Evolutionary conservation across 2,113 vertebrate species (phyloP).

Genomic region (Fregetta grallaria): DNA sequence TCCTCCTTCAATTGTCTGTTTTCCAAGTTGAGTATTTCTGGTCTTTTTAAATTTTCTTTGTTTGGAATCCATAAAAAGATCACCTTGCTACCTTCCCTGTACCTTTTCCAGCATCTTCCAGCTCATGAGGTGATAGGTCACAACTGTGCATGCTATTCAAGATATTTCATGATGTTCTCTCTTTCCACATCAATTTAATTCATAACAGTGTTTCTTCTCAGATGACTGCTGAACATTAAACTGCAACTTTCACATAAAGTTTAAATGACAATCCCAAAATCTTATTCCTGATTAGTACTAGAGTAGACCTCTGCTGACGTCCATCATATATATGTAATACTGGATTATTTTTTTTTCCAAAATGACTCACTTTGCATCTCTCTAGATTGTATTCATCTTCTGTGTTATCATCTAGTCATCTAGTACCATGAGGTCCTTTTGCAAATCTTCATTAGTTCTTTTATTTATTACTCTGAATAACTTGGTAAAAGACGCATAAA

Average conservation of each 20-base stretch:
- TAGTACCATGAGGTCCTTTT: neutral
- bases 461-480: neutral
- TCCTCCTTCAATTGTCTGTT: neutral
- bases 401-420: neutral
- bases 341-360: neutral
- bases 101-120: neutral
- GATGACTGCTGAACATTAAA: neutral
- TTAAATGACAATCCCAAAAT: neutral
- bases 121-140: neutral
- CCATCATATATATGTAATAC: neutral
- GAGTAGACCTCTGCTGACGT: neutral
- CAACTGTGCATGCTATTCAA: neutral
- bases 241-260: neutral
- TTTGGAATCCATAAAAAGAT: neutral
- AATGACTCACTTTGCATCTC: neutral
- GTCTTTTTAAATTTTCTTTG: neutral
- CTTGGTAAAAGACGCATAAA: neutral
- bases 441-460: neutral
- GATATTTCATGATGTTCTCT: neutral
- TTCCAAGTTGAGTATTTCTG: neutral
- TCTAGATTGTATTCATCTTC: neutral
- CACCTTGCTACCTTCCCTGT: neutral
- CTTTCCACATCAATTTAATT: neutral
- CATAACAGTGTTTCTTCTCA: neutral
- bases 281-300: neutral